Conservation (phyloP, 2,888 invertebrate species). For the Thereva nobilitata region DNA sequence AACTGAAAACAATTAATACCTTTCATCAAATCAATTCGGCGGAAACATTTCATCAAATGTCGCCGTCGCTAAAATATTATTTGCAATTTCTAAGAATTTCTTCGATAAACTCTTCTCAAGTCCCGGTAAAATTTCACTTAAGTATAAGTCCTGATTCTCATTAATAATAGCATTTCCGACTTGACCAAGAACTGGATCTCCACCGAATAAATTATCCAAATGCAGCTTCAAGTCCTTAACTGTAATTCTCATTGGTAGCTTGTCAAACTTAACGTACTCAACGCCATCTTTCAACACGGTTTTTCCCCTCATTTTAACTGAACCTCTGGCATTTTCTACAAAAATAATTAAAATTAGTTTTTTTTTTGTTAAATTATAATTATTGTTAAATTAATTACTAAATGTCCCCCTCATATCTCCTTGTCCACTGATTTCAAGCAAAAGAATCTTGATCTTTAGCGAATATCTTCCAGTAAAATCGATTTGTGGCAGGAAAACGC, state of each 20-base stretch:
- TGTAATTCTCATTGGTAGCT: slow-evolving; percentile 52
- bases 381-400: slow-evolving; percentile 45
- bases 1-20: slow-evolving; percentile 2
- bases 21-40: slow-evolving; percentile 39
- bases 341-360: not conserved
- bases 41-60: slow-evolving; percentile 59
- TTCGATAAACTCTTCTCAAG: slow-evolving; percentile 54
- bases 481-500: slow-evolving; percentile 53
- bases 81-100: slow-evolving; percentile 55
- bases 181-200: slow-evolving; percentile 54
- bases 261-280: slow-evolving; percentile 55
- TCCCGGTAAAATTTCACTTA: slow-evolving; percentile 56
- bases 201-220: slow-evolving; percentile 56
- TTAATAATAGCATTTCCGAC: slow-evolving; percentile 56
- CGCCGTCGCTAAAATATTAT: slow-evolving; percentile 53
- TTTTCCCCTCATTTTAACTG: slow-evolving; percentile 53
- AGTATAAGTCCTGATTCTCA: slow-evolving; percentile 55
- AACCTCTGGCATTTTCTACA: slow-evolving; percentile 54
- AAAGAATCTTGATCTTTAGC: slow-evolving; percentile 52
- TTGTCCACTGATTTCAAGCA: slow-evolving; percentile 54
- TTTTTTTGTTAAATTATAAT: not conserved
- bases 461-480: slow-evolving; percentile 55
- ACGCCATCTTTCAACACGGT: slow-evolving; percentile 49
- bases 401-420: slow-evolving; percentile 55
- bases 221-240: slow-evolving; percentile 53